Evolutionary conservation across 2,797 vertebrate species (phyloP).

Genomic region (Momotus momota): DNA sequence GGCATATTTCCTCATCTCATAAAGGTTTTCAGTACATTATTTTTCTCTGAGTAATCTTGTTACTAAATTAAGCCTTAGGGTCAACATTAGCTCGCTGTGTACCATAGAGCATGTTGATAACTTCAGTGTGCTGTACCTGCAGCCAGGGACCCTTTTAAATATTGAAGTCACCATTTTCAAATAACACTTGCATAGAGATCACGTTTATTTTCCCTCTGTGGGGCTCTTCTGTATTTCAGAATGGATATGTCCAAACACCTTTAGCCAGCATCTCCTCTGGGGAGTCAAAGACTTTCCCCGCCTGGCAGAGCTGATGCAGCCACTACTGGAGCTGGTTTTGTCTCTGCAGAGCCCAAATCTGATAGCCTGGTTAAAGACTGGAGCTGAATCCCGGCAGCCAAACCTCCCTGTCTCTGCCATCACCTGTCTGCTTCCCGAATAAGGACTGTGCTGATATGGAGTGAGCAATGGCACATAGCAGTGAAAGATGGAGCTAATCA

Average conservation of each 20-base stretch:
- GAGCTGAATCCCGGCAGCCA: background rate
- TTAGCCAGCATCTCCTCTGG: background rate
- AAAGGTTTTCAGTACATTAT: slow-evolving; percentile 40
- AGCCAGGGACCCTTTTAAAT: background rate
- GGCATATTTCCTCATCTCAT: slow-evolving; percentile 16
- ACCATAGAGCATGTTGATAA: background rate
- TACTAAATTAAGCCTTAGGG: slow-evolving; percentile 44
- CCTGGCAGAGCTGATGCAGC: background rate
- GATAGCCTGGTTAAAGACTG: background rate
- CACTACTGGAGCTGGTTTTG: background rate
- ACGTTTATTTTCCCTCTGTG: background rate
- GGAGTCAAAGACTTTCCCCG: background rate
- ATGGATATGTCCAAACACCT: background rate
- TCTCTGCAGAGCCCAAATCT: background rate
- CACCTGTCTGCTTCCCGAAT: background rate
- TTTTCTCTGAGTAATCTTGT: slow-evolving; percentile 55
- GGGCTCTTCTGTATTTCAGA: background rate
- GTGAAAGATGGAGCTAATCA: background rate
- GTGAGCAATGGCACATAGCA: background rate
- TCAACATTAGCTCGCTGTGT: background rate
- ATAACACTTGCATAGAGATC: background rate
- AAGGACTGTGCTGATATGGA: background rate
- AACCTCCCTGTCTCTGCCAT: background rate
- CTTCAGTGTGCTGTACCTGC: background rate
- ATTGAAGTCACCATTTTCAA: background rate